Evolutionary conservation across 1,140 invertebrate genomes (phyloP), one percentile per base, ranked within the genome.

Genomic region (Scaptomyza hsui): DNA sequence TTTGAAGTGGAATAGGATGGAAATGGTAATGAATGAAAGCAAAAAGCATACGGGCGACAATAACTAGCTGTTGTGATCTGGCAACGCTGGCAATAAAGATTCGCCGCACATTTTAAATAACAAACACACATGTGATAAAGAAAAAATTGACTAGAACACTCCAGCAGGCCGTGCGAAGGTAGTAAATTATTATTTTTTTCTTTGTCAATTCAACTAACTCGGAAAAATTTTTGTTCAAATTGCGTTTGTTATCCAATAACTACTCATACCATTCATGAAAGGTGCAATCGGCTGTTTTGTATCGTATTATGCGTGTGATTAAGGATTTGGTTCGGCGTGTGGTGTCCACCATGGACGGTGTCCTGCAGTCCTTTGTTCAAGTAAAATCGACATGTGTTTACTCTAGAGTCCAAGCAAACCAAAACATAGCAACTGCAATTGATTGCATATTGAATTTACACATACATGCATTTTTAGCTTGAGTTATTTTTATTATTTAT

Each of bases 401-500:
- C 10, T 7, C 21, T 42, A 18, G 60, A 75, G 41, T 18, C 15
- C 1, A 19, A 44, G 10, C 13, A 29, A 9, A 29, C 18, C 16
- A 45, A 15, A 24, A 18, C 21, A 37, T 32, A 24, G 13, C 16
- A 24, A 6, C 21, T 21, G 19, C 19, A 13, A 24, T 16, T 35
- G 13, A 51, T 32, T 21, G 3, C 13, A 44, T 21, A 44, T 52
- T 42, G 24, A 44, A 18, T n/a, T 39, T 55, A 64, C 49, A 52
- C 19, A 67, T 67, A 53, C 32, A 55, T 47, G 39, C 47, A 59
- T 72, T 51, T 53, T 78, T 35, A 29, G 41, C 62, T 77, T 86
- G 45, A 55, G 64, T 85, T 78, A 75, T 80, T 86, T 89, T 83
- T 89, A 89, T 89, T 61, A 88, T 88, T 89, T 88, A 83, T 83